These are phyloP conservation scores for Chrysodeixis includens DNA, from an alignment of 2,888 invertebrate species.

Conservation along the genomic window DNA sequence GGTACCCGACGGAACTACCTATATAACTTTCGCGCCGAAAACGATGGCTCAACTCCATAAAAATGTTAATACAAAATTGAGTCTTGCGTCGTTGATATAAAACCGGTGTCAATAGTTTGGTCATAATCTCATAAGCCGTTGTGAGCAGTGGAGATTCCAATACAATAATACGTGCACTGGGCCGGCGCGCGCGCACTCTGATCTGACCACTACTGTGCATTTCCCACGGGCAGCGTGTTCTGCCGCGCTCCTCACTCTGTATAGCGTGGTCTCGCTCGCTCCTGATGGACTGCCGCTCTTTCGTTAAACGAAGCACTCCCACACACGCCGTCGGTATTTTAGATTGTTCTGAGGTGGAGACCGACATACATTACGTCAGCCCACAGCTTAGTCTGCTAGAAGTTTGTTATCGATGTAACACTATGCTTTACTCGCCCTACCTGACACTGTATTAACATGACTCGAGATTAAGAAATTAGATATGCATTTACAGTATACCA, in stretches of 20 bases:
- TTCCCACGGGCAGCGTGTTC: slow-evolving; percentile 87
- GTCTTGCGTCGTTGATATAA: slow-evolving; percentile 58
- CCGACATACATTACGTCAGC: slow-evolving; percentile 87
- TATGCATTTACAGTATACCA: background rate
- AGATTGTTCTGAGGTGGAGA: slow-evolving; percentile 84
- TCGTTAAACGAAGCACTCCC: slow-evolving; percentile 89
- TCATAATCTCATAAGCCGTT: slow-evolving; percentile 74
- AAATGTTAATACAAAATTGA: slow-evolving; percentile 52
- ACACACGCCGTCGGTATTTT: slow-evolving; percentile 88
- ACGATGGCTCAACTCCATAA: slow-evolving; percentile 55
- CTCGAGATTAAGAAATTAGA: slow-evolving; percentile 38
- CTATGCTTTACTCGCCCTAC: slow-evolving; percentile 62
- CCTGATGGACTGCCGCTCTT: slow-evolving; percentile 88
- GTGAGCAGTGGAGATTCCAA: slow-evolving; percentile 77
- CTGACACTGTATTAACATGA: slow-evolving; percentile 51
- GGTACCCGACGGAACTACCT: slow-evolving; percentile 80
- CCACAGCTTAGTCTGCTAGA: slow-evolving; percentile 75
- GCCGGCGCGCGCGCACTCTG: slow-evolving; percentile 88
- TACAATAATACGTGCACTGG: slow-evolving; percentile 89
- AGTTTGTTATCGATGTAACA: slow-evolving; percentile 75
- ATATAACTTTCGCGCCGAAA: slow-evolving; percentile 67
- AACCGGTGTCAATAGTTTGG: slow-evolving; percentile 52
- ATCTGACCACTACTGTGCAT: slow-evolving; percentile 90
- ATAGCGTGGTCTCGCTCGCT: slow-evolving; percentile 76
- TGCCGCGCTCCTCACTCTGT: slow-evolving; percentile 70